A percentile compares a stretch with the other conserved stretches of the same genome.
Evolutionary conservation across 1,140 invertebrate genomes (phyloP).

Genomic region (Zaprionus tsacasi): DNA sequence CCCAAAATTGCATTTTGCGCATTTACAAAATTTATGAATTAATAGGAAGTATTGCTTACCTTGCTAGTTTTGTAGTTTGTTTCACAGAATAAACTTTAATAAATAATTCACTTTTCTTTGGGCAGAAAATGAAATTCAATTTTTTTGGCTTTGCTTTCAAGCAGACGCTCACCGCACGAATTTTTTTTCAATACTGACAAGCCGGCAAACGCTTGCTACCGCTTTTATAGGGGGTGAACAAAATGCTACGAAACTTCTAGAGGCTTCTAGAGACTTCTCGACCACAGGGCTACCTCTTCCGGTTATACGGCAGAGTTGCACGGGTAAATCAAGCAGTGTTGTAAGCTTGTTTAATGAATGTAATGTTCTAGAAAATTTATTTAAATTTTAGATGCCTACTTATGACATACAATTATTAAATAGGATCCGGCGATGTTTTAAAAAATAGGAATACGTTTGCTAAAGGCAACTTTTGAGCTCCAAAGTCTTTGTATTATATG

Average conservation of each 20-base stretch:
- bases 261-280: constrained; percentile 52
- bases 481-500: neutral
- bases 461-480: neutral
- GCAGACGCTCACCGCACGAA: constrained; percentile 59
- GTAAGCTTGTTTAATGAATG: neutral
- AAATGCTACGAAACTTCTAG: constrained; percentile 62
- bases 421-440: neutral
- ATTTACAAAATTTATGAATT: neutral
- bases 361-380: constrained; percentile 26
- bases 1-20: neutral
- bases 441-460: neutral
- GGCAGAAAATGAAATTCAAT: constrained; percentile 57
- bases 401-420: neutral
- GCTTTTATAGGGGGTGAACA: constrained; percentile 58
- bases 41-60: constrained; percentile 25
- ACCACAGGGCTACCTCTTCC: constrained; percentile 56
- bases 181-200: constrained; percentile 61
- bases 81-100: constrained; percentile 60
- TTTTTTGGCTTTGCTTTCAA: constrained; percentile 40
- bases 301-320: constrained; percentile 43
- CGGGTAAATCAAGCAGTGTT: constrained; percentile 22
- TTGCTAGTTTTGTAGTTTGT: constrained; percentile 49
- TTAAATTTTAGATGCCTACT: neutral
- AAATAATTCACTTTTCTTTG: constrained; percentile 58
- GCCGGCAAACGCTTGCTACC: constrained; percentile 33